Evolutionary conservation across 1,140 invertebrate species (phyloP).

Genomic region (Teleopsis dalmanni): DNA sequence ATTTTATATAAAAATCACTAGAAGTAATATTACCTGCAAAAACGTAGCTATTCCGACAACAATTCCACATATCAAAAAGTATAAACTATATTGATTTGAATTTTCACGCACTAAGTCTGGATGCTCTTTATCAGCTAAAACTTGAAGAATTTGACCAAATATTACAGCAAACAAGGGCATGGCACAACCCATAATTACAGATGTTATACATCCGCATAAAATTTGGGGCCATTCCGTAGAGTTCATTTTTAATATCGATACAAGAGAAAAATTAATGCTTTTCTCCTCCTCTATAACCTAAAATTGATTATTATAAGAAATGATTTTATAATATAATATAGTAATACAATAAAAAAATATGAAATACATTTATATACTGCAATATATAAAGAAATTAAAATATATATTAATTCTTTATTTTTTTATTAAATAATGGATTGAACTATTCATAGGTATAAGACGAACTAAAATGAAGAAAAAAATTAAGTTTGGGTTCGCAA

Average conservation of each 20-base stretch:
- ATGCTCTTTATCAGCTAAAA: constrained; percentile 44
- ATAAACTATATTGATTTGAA: constrained; percentile 51
- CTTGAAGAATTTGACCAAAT: constrained; percentile 69
- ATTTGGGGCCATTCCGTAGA: constrained; percentile 65
- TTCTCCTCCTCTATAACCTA: constrained; percentile 19
- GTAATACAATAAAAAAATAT: too few species aligned
- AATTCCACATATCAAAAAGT: constrained; percentile 59
- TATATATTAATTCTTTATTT: too few species aligned
- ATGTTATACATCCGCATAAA: constrained; percentile 57
- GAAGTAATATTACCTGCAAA: constrained; percentile 47
- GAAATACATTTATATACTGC: neutral
- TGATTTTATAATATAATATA: too few species aligned
- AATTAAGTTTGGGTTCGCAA: too few species aligned
- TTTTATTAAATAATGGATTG: too few species aligned
- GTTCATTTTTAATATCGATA: constrained; percentile 59
- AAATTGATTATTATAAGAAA: too few species aligned
- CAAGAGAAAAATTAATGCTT: constrained; percentile 38
- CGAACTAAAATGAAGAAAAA: too few species aligned
- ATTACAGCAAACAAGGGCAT: constrained; percentile 72
- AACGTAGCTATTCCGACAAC: constrained; percentile 57
- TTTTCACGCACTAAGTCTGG: constrained; percentile 48
- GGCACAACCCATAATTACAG: constrained; percentile 60
- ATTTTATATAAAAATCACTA: neutral
- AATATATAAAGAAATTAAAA: neutral
- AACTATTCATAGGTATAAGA: too few species aligned